Percentiles rank a stretch among this genome's conserved stretches.
Evolutionary conservation across 2,888 invertebrate genomes (phyloP).

Genomic region (Xanthia icteritia): DNA sequence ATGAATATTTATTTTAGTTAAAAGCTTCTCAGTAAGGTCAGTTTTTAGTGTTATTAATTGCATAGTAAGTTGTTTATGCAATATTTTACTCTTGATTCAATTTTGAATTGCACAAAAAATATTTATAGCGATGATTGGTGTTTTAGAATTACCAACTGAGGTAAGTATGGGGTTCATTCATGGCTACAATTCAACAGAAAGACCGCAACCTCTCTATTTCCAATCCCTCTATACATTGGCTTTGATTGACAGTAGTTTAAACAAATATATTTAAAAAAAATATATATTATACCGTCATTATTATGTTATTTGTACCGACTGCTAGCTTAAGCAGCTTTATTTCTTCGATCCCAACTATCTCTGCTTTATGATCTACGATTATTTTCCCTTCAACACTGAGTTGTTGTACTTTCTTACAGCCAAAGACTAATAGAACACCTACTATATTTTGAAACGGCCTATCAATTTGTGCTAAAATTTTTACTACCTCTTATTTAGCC

Average conservation of each 20-base stretch:
- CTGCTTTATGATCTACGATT: neutral
- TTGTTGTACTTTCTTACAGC: neutral
- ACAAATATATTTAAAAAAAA: neutral
- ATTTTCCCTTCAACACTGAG: neutral
- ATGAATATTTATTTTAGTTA: constrained; percentile 50
- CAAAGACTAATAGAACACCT: neutral
- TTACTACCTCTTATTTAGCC: constrained; percentile 4
- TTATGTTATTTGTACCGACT: neutral
- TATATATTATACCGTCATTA: neutral
- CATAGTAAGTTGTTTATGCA: constrained; percentile 17
- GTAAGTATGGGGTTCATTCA: neutral
- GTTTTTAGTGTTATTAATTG: constrained; percentile 13
- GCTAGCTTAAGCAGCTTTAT: neutral
- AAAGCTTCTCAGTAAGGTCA: constrained; percentile 45
- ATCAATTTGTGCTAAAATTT: neutral
- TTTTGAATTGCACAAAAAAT: constrained; percentile 20
- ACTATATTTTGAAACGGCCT: neutral
- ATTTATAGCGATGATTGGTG: neutral
- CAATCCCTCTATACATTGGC: neutral
- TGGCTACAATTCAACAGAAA: neutral
- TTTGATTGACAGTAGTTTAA: neutral
- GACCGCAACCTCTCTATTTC: neutral
- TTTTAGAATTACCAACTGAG: neutral
- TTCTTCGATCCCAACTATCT: neutral
- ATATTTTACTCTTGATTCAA: constrained; percentile 10